Evolutionary conservation across 2,113 vertebrate genomes (phyloP).

Genomic region (Puntigrus tetrazona): DNA sequence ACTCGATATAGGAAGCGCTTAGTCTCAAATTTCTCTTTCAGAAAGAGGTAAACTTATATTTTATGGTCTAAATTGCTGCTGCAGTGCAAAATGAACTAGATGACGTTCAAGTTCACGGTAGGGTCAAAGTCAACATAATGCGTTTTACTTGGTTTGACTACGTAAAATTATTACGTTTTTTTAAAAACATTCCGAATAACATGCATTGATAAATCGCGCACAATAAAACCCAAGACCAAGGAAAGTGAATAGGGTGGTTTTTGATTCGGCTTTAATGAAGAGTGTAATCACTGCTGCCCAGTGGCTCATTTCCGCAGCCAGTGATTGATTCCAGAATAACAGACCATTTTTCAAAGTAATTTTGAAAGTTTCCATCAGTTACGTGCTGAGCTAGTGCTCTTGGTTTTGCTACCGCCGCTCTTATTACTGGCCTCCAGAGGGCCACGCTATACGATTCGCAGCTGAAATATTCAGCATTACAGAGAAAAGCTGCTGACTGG

Average conservation of each 20-base stretch:
- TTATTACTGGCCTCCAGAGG: constrained; percentile 36
- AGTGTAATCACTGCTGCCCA: background rate
- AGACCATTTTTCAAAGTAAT: constrained; percentile 15
- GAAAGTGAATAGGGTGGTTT: background rate
- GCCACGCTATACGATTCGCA: constrained; percentile 5
- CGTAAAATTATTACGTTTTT: background rate
- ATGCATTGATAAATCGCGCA: background rate
- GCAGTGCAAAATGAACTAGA: background rate
- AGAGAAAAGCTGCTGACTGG: constrained; percentile 29
- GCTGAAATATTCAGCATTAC: constrained; percentile 27
- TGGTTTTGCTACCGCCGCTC: constrained; percentile 29
- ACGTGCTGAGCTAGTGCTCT: constrained; percentile 34
- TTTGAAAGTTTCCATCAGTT: constrained; percentile 20
- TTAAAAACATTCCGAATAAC: too few species aligned
- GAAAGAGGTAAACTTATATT: background rate
- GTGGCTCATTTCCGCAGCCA: background rate
- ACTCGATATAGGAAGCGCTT: background rate
- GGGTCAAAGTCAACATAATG: background rate
- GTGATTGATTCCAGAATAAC: background rate
- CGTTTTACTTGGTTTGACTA: background rate
- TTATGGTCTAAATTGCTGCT: background rate
- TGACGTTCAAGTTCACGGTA: background rate
- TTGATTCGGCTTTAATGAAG: background rate
- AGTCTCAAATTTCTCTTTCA: background rate
- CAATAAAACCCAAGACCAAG: background rate